These are phyloP conservation scores for Gonatopus flavifemur DNA, from an alignment of 1,140 invertebrate species.

Conservation along the genomic window DNA sequence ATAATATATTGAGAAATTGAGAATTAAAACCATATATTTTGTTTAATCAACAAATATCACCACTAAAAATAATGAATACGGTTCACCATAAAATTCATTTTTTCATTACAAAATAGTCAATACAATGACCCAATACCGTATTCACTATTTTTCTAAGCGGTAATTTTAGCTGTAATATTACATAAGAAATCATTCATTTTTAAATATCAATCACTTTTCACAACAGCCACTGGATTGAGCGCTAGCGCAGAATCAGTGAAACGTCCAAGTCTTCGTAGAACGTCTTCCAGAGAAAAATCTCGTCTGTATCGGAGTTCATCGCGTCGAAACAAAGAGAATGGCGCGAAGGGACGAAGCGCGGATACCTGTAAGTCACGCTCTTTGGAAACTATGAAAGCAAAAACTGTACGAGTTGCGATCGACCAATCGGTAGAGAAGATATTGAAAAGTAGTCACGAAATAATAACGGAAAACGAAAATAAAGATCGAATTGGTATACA, in stretches of 20 bases:
- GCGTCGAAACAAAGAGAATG: slow-evolving; percentile 71
- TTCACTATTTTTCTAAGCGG: not conserved
- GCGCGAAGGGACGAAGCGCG: slow-evolving; percentile 54
- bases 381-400: slow-evolving; percentile 56
- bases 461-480: slow-evolving; percentile 34
- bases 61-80: too few species aligned
- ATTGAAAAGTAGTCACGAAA: slow-evolving; percentile 40
- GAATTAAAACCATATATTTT: too few species aligned
- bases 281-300: slow-evolving; percentile 69
- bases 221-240: slow-evolving; percentile 60
- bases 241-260: slow-evolving; percentile 71
- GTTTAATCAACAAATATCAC: too few species aligned
- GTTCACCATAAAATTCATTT: too few species aligned
- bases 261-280: slow-evolving; percentile 64
- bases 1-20: too few species aligned
- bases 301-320: slow-evolving; percentile 68
- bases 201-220: slow-evolving; percentile 7
- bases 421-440: slow-evolving; percentile 40
- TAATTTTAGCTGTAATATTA: too few species aligned
- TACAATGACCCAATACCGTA: too few species aligned
- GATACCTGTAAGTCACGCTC: slow-evolving; percentile 52
- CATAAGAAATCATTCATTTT: not conserved
- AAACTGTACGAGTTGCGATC: slow-evolving; percentile 50
- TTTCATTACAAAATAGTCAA: too few species aligned
- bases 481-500: slow-evolving; percentile 26